These are phyloP conservation scores for Ophiothrix spiculata DNA, from an alignment of 35 echinoderm and acorn worm genomes.

Conservation along the genomic window DNA sequence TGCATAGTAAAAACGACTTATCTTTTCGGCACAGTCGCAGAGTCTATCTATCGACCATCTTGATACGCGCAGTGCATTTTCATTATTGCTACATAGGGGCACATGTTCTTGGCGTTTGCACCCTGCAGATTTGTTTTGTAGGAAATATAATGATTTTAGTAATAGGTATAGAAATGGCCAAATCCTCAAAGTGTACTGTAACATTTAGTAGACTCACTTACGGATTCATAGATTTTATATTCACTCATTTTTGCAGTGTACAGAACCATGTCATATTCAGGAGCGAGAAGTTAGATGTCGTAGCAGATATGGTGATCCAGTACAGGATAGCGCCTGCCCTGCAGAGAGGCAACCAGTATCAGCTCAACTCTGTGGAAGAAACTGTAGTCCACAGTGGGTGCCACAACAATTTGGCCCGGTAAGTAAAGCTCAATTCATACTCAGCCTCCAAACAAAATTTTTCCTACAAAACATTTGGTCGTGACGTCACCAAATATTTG, in stretches of 20 bases:
- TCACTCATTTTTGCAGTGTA: conserved; percentile 23
- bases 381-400: conserved; percentile 42
- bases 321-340: background rate
- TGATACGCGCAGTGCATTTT: too few species aligned
- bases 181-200: background rate
- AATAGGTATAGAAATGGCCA: background rate
- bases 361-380: conserved; percentile 23
- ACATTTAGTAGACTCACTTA: background rate
- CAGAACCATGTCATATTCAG: conserved; percentile 16
- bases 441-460: background rate
- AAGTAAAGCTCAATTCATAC: background rate
- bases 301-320: background rate
- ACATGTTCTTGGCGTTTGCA: background rate
- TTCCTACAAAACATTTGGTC: too few species aligned
- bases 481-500: background rate
- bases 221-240: background rate
- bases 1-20: too few species aligned
- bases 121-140: too few species aligned
- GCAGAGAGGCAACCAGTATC: conserved; percentile 11
- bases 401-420: conserved; percentile 23
- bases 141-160: background rate
- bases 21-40: background rate
- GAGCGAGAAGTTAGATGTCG: conserved; percentile 32
- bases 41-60: background rate
- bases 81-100: too few species aligned